Base-by-base conservation (phyloP, 2,888 invertebrate genomes). In the Zonitis immaculata region DNA sequence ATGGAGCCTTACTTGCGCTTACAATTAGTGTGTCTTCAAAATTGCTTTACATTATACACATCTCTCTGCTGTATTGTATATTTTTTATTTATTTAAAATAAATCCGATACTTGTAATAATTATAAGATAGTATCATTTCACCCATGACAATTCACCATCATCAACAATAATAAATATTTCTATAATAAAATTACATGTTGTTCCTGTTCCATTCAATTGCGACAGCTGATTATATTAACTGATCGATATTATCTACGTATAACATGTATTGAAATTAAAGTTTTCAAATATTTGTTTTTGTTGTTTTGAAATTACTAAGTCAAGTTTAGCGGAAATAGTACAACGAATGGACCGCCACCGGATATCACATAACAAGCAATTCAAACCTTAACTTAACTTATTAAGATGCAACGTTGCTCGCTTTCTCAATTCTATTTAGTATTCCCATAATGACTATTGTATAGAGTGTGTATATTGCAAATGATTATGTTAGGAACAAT, bases 281-380 rank as follows among this genome's bases (percentile, higher is more conserved):
- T 22, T 22, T 22, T 22, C 22, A 3, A 22, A 22, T 22, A 42
- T 39, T 14, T 25, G 26, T 18, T 25, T 11, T 12, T 26, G 9
- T 18, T 45, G 11, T 27, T 43, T 12, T 12, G 2, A 39, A 3
- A 12, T 25, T 26, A 7, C 6, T 20, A 42, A 45, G 7, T 18
- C 45, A 5, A 45, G 18, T 18, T 45, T 30, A 8, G 30, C 26
- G 27, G 27, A 44, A 45, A 16, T 45, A 30, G 20, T 30, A 22
- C 35, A 5, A 44, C 49, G 22, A 28, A 30, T 30, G 47, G 52
- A 35, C 59, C 46, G 53, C 58, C 59, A 66, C 68, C 68, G 68
- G 68, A 68, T 68, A 66, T 66, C 61, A 60, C 60, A 66, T 68
- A 67, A 66, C 66, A 67, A 60, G 64, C 67, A 66, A 66, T 64